These are phyloP conservation scores for Odontocerum albicorne DNA, from an alignment of 2,888 invertebrate genomes.

Conservation along the genomic window DNA sequence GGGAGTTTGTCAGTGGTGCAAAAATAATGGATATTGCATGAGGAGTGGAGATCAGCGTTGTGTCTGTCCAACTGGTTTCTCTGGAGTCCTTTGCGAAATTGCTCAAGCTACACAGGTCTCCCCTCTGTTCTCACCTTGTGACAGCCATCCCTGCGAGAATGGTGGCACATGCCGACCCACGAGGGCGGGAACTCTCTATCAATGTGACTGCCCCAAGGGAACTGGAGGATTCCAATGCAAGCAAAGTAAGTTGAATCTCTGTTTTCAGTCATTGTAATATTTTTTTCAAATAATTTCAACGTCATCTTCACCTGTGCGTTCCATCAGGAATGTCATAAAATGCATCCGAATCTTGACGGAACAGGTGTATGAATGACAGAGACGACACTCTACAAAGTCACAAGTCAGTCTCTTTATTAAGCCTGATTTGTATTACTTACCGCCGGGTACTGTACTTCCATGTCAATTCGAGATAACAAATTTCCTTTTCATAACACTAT, in stretches of 20 bases:
- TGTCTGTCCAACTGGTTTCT: constrained; percentile 53
- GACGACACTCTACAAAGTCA: too few relatives aligned
- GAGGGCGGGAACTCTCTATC: constrained; percentile 54
- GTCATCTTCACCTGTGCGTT: too few relatives aligned
- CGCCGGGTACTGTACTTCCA: too few relatives aligned
- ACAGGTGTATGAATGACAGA: too few relatives aligned
- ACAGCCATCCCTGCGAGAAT: constrained; percentile 74
- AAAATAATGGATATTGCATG: constrained; percentile 67
- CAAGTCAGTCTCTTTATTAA: too few relatives aligned
- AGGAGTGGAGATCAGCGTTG: constrained; percentile 57
- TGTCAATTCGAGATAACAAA: too few relatives aligned
- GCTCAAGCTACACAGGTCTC: constrained; percentile 28
- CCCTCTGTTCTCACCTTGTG: constrained; percentile 54
- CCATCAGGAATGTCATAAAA: too few relatives aligned
- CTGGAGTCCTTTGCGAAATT: constrained; percentile 49
- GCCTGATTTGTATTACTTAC: too few relatives aligned
- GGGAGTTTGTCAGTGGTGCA: constrained; percentile 61
- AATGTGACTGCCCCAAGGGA: constrained; percentile 81
- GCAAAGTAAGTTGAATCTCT: constrained; percentile 58
- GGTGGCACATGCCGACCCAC: constrained; percentile 71
- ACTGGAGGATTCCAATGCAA: constrained; percentile 79
- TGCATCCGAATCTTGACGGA: too few relatives aligned
- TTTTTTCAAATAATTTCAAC: too few relatives aligned
- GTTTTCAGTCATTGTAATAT: background rate
- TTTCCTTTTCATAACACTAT: too few relatives aligned